These are phyloP conservation scores for Chaetoderma sp. DNA, from an alignment of 2,888 invertebrate species.

Conservation along the genomic window DNA sequence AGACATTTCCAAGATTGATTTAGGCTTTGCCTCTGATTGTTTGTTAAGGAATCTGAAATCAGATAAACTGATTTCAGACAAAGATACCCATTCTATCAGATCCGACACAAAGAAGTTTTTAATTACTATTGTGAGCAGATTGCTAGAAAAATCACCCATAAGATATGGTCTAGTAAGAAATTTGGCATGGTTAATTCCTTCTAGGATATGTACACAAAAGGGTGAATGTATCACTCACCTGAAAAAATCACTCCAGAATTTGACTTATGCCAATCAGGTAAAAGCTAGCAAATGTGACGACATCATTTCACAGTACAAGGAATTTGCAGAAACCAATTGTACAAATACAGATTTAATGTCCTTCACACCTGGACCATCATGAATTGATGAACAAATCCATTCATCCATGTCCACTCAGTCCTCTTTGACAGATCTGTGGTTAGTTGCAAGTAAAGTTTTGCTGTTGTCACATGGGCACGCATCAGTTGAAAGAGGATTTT, in stretches of 20 bases:
- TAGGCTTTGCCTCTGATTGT: neutral
- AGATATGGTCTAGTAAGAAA: slow-evolving; percentile 18
- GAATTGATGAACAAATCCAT: slow-evolving; percentile 18
- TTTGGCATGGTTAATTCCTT: slow-evolving; percentile 3
- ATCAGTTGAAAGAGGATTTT: slow-evolving; percentile 20
- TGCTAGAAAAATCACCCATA: slow-evolving; percentile 19
- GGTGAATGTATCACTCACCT: neutral
- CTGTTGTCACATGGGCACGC: slow-evolving; percentile 25
- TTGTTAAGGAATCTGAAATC: neutral
- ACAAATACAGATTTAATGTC: too few relatives aligned
- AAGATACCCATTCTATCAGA: neutral
- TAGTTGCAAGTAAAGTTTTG: slow-evolving; percentile 1
- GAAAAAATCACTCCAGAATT: slow-evolving; percentile 2
- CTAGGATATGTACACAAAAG: neutral
- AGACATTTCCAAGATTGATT: neutral
- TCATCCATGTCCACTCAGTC: neutral
- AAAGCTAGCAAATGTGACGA: neutral
- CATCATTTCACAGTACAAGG: neutral
- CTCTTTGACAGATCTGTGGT: slow-evolving; percentile 11
- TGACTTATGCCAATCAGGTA: neutral
- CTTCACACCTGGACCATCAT: too few relatives aligned
- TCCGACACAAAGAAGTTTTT: slow-evolving; percentile 6
- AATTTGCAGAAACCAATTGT: neutral
- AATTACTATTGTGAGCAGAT: slow-evolving; percentile 1
- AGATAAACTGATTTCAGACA: neutral